A percentile compares a stretch with the other conserved stretches of the same genome.
These are phyloP conservation scores for Dendrocopos noguchii DNA, from an alignment of 2,113 vertebrate species.

Conservation along the genomic window DNA sequence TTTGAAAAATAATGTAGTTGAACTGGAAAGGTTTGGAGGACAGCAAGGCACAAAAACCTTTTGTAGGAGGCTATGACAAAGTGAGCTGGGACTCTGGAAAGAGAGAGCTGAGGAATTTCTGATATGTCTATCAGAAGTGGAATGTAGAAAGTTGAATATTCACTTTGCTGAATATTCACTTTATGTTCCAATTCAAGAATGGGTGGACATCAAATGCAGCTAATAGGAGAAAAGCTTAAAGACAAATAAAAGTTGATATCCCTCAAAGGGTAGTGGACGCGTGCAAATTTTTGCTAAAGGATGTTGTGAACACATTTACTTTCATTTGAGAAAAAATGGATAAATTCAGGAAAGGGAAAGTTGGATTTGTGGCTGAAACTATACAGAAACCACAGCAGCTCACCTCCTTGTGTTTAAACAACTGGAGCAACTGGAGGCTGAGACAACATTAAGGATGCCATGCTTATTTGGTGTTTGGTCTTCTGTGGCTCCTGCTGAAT, in stretches of 20 bases:
- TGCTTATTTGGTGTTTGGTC: background rate
- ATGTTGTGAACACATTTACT: background rate
- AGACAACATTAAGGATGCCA: background rate
- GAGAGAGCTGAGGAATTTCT: background rate
- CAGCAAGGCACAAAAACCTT: background rate
- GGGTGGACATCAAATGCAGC: background rate
- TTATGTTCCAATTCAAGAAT: background rate
- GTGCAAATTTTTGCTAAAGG: background rate
- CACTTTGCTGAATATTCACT: background rate
- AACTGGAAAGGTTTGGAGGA: background rate
- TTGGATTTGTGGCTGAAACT: background rate
- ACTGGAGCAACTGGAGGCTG: background rate
- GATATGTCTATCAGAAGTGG: background rate
- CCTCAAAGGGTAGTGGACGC: rapidly evolving
- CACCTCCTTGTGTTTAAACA: background rate
- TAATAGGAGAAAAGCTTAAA: background rate
- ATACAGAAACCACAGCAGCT: background rate
- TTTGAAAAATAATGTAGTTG: background rate
- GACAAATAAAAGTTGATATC: background rate
- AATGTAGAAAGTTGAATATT: background rate
- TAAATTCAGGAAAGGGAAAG: background rate
- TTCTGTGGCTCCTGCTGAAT: background rate
- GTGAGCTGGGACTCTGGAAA: background rate
- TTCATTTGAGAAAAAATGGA: background rate
- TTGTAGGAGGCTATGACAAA: background rate